Percentiles rank a stretch among this genome's conserved stretches.
Conservation (phyloP, 2,113 vertebrate species). For the Cricetomys ansorgei region DNA sequence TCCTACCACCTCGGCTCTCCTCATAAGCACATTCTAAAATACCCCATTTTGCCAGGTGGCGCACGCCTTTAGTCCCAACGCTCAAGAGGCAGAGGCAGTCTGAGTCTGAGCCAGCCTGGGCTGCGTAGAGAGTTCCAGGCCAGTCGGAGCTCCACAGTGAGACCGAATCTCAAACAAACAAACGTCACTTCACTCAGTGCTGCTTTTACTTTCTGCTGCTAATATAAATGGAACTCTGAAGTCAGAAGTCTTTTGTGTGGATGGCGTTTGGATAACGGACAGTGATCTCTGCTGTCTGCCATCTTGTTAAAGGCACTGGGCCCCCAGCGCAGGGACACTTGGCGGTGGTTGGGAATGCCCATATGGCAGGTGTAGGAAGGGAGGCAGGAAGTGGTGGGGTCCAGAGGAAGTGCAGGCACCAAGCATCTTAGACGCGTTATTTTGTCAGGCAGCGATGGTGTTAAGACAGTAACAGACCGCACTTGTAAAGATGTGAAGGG, state of each 20-base stretch:
- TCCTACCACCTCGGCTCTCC: slow-evolving; percentile 65
- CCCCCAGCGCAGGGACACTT: fast-evolving
- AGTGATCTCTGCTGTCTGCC: slow-evolving; percentile 72
- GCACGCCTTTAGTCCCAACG: background rate
- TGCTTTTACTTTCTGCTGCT: slow-evolving; percentile 81
- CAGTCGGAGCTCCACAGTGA: background rate
- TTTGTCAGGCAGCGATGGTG: background rate
- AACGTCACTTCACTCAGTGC: background rate
- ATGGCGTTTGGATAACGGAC: slow-evolving; percentile 83
- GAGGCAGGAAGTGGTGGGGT: background rate
- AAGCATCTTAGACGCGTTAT: background rate
- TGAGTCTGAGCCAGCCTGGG: no score
- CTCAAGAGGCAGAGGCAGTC: background rate
- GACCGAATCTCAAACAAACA: background rate
- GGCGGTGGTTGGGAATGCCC: fast-evolving
- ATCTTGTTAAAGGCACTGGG: background rate
- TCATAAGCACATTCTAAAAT: slow-evolving; percentile 86
- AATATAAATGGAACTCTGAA: slow-evolving; percentile 82
- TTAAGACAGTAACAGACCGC: no score
- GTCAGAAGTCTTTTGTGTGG: slow-evolving; percentile 82
- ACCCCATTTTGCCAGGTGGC: slow-evolving; percentile 52
- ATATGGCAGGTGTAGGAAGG: no score
- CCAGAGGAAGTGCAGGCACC: fast-evolving
- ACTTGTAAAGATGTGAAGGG: background rate
- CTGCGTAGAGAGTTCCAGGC: no score